Evolutionary conservation across 2,888 invertebrate species (phyloP).

Genomic region (Imbricaverruca yamaguchii): DNA sequence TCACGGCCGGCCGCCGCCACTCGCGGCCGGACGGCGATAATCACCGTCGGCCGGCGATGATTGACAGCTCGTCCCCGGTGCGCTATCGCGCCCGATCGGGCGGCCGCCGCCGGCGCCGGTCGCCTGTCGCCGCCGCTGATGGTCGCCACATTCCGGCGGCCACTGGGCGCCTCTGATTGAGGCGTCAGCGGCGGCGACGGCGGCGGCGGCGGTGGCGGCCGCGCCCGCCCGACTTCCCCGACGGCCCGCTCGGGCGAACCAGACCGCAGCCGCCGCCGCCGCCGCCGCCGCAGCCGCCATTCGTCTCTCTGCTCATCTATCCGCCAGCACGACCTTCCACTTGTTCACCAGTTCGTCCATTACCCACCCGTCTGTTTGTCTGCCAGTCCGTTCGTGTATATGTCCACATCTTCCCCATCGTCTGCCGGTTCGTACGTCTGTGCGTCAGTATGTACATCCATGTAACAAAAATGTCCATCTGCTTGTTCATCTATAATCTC

Average conservation of each 20-base stretch:
- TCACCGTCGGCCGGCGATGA: background rate
- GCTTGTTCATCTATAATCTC: too few species aligned
- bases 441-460: too few species aligned
- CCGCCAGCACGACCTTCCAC: background rate
- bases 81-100: background rate
- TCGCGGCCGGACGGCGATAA: background rate
- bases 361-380: too few species aligned
- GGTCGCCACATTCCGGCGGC: background rate
- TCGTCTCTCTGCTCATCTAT: background rate
- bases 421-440: too few species aligned
- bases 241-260: background rate
- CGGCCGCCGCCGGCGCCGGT: background rate
- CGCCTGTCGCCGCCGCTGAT: background rate
- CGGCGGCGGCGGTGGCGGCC: background rate
- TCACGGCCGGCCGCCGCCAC: background rate
- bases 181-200: background rate
- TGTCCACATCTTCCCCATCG: too few species aligned
- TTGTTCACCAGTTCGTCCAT: too few species aligned
- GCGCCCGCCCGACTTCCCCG: background rate
- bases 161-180: background rate
- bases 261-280: background rate
- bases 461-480: too few species aligned
- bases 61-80: conserved; percentile 1
- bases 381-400: too few species aligned
- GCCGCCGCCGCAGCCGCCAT: background rate